phyloP scores from a whole-genome alignment of 2,797 vertebrate genomes.

The Sebastes matsubarae region DNA sequence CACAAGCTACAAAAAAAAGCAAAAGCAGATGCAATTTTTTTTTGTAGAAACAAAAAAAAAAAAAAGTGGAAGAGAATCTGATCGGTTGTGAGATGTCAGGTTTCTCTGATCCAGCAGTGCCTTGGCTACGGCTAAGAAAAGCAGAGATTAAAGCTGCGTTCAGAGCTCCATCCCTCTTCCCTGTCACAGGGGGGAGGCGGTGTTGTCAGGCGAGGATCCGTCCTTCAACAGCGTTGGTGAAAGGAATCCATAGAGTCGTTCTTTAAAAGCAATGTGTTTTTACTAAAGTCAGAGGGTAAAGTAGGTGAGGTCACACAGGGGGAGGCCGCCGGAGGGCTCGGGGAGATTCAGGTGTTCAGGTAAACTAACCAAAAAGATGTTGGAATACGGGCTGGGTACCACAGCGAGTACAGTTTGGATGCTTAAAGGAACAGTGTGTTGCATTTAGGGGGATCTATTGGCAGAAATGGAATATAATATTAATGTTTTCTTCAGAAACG shows the following conservation, averaged over 20 bases:
- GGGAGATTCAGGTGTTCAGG: slow-evolving; percentile 54
- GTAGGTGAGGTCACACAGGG: slow-evolving; percentile 54
- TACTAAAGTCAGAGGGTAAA: slow-evolving; percentile 70
- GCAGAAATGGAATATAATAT: background rate
- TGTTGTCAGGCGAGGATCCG: slow-evolving; percentile 61
- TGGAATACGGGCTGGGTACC: background rate
- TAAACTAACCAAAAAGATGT: slow-evolving; percentile 42
- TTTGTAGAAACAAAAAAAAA: slow-evolving; percentile 10
- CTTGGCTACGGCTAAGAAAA: slow-evolving; percentile 80
- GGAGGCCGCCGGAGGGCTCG: slow-evolving; percentile 76
- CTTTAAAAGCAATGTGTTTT: slow-evolving; percentile 71
- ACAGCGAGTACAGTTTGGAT: background rate
- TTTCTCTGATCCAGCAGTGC: slow-evolving; percentile 82
- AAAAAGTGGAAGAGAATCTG: slow-evolving; percentile 53
- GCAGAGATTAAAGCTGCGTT: slow-evolving; percentile 70
- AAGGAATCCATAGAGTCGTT: slow-evolving; percentile 86
- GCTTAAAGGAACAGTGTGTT: background rate
- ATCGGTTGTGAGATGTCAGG: slow-evolving; percentile 57
- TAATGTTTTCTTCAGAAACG: background rate
- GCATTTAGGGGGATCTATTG: background rate
- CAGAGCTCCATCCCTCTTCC: slow-evolving; percentile 47
- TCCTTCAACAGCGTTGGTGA: slow-evolving; percentile 88
- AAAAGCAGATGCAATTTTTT: slow-evolving; percentile 61
- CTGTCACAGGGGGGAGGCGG: slow-evolving; percentile 25
- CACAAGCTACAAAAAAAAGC: slow-evolving; percentile 59